phyloP scores from a whole-genome alignment of 2,797 vertebrate genomes.

The Euthynnus affinis region DNA sequence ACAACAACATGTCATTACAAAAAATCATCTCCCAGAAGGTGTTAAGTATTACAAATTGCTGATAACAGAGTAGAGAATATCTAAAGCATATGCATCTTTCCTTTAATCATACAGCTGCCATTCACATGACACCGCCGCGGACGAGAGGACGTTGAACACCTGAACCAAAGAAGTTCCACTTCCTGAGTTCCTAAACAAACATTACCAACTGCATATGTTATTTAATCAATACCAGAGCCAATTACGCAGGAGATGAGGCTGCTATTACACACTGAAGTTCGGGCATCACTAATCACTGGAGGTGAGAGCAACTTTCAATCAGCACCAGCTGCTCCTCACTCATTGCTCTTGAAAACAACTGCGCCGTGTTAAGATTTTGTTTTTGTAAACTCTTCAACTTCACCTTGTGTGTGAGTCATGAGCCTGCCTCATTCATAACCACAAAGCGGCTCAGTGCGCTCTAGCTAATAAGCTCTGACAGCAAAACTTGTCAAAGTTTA shows the following conservation, averaged over 20 bases:
- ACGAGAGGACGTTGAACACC: background rate
- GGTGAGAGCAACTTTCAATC: slow-evolving; percentile 69
- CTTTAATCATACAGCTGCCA: slow-evolving; percentile 7
- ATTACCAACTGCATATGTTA: slow-evolving; percentile 78
- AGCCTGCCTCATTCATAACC: slow-evolving; percentile 24
- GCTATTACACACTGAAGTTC: slow-evolving; percentile 70
- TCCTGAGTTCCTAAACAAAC: slow-evolving; percentile 70
- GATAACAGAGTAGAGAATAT: background rate
- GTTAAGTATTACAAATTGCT: background rate
- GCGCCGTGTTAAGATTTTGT: slow-evolving; percentile 18
- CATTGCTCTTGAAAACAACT: slow-evolving; percentile 53
- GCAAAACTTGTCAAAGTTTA: slow-evolving; percentile 60
- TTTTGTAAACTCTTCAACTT: slow-evolving; percentile 57
- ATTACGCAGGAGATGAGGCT: slow-evolving; percentile 80
- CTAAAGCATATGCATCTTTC: background rate
- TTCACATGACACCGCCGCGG: background rate
- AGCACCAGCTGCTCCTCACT: slow-evolving; percentile 66
- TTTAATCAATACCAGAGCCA: slow-evolving; percentile 83
- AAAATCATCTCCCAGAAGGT: background rate
- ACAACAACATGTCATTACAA: background rate
- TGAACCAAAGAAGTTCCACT: slow-evolving; percentile 51
- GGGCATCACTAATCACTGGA: slow-evolving; percentile 72
- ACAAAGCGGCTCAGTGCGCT: slow-evolving; percentile 16
- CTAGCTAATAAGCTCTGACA: slow-evolving; percentile 50
- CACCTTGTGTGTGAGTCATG: slow-evolving; percentile 19